Evolutionary conservation across 64 coral and sea anemone species (phyloP), one percentile per base, ranked within the genome.

Genomic region (Montipora capricornis): DNA sequence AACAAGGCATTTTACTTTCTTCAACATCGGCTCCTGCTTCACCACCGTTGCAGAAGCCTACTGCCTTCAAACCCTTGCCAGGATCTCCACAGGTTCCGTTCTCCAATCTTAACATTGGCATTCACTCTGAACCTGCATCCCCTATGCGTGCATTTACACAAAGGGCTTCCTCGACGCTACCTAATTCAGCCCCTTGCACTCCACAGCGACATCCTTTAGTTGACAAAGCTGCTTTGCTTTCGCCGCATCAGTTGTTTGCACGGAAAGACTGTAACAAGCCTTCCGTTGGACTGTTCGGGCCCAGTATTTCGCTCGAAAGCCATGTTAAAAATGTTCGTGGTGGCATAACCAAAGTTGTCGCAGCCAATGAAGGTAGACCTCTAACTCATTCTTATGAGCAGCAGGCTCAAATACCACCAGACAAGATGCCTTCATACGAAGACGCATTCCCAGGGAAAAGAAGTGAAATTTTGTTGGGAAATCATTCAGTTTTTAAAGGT

Each of bases 81-180:
- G 91, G 90, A 49, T 87, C 78, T 16, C 85, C 82, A 9, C 92
- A 78, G 46, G 13, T 62, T 44, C 82, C 90, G 24, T 74, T 92
- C 20, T 88, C 83, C 15, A 85, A 57, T 45, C 61, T 80, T 5
- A 88, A 78, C 67, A 47, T 74, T 64, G 92, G 92, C 61, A 68
- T 87, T 78, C 84, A 93, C 47, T 93, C 92, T 5, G 92, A 93
- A 49, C 92, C 92, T n/a, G 83, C 85, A 37, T 93, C 83, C 16
- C 92, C 92, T 58, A 59, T 79, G 61, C 62, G 44, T 48, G 57
- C 67, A 10, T 86, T 86, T 73, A 70, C 70, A 12, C 80, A 83
- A 19, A 68, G 12, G 4, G 22, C 47, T 80, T 13, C 55, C 20
- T 29, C 44, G 17, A 44, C 61, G 3, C 57, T 93, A 1, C 76